Evolutionary conservation across 2,888 invertebrate genomes (phyloP).

Genomic region (Itoplectis maculator): DNA sequence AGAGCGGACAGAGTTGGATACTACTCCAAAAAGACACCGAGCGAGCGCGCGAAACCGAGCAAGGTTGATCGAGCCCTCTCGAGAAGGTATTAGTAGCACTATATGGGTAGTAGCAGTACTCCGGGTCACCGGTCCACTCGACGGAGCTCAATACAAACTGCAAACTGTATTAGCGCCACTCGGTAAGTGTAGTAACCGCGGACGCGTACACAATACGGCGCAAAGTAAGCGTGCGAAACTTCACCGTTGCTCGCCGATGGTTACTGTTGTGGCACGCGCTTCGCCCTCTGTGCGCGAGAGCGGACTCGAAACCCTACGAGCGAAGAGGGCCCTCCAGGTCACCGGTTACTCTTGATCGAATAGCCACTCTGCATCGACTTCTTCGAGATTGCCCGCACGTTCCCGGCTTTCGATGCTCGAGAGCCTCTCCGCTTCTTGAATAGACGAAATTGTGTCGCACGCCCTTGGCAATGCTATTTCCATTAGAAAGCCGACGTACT

Average conservation of each 20-base stretch:
- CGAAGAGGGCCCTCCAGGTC: constrained; percentile 54
- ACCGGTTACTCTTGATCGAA: constrained; percentile 56
- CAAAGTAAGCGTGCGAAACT: constrained; percentile 41
- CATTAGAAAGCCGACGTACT: not conserved
- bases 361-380: constrained; percentile 62
- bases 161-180: constrained; percentile 13
- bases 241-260: constrained; percentile 1
- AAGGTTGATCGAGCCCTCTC: constrained; percentile 45
- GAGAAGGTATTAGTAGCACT: constrained; percentile 20
- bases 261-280: constrained; percentile 1
- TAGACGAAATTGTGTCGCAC: constrained; percentile 20
- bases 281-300: not conserved
- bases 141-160: constrained; percentile 27
- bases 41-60: constrained; percentile 37
- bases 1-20: constrained; percentile 19
- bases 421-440: constrained; percentile 39
- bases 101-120: constrained; percentile 9
- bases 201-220: constrained; percentile 1
- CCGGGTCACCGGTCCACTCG: constrained; percentile 29
- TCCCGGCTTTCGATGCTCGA: constrained; percentile 43
- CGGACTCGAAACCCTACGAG: not conserved
- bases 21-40: constrained; percentile 32
- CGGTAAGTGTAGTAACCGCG: constrained; percentile 26
- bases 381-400: constrained; percentile 63
- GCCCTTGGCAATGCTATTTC: not conserved